phyloP scores from a whole-genome alignment of 2,113 vertebrate species.

The Phasianus colchicus region DNA sequence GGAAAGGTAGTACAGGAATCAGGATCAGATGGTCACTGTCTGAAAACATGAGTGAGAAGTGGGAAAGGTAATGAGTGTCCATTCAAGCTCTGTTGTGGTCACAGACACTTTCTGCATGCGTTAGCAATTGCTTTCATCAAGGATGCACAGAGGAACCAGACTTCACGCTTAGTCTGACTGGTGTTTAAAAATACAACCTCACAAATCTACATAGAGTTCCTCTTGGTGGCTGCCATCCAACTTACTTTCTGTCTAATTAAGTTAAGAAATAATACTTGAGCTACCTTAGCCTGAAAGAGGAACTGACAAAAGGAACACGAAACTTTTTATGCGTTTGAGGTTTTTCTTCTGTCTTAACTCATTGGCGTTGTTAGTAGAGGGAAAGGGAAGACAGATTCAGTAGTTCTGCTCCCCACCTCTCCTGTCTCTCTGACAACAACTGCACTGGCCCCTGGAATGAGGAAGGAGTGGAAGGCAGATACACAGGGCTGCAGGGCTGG shows the following conservation, averaged over 20 bases:
- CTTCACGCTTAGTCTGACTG: conserved; percentile 19
- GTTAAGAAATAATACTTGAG: conserved; percentile 15
- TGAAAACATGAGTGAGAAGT: not conserved
- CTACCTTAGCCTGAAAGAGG: not conserved
- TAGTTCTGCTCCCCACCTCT: not conserved
- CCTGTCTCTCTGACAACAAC: not conserved
- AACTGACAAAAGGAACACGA: not conserved
- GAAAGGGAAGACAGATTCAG: not conserved
- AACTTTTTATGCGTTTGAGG: not conserved
- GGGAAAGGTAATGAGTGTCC: not conserved
- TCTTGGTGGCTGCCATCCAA: not conserved
- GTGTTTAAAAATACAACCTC: conserved; percentile 21
- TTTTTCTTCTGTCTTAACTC: not conserved
- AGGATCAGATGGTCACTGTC: not conserved
- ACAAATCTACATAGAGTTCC: not conserved
- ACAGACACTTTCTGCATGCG: conserved; percentile 22
- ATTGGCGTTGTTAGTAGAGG: not conserved
- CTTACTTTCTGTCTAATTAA: conserved; percentile 7
- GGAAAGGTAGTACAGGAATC: not conserved
- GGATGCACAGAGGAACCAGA: not conserved
- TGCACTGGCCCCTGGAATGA: not conserved
- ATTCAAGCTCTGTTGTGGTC: not conserved
- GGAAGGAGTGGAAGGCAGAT: not conserved
- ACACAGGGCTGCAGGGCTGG: not conserved
- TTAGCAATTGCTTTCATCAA: conserved; percentile 57